phyloP scores from a whole-genome alignment of 2,888 invertebrate genomes.

The Orthosia gothica region DNA sequence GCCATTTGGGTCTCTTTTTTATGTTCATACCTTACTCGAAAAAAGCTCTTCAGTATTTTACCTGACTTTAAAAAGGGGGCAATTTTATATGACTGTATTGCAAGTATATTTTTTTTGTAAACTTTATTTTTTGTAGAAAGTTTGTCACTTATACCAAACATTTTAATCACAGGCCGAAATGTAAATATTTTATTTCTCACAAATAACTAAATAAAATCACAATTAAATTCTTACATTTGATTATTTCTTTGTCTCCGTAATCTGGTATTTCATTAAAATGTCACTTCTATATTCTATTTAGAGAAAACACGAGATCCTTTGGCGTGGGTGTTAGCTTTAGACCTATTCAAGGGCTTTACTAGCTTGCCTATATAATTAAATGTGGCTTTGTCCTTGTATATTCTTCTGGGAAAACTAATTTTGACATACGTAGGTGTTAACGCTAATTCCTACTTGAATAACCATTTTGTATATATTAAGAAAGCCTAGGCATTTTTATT shows the following conservation, averaged over 20 bases:
- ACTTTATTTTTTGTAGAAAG: too few species aligned
- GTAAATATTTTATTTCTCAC: constrained; percentile 27
- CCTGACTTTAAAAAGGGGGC: too few species aligned
- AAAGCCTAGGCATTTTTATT: neutral
- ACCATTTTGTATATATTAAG: neutral
- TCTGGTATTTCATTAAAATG: constrained; percentile 24
- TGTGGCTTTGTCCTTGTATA: neutral
- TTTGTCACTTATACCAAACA: constrained; percentile 22
- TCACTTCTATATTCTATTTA: neutral
- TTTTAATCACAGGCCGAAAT: constrained; percentile 17
- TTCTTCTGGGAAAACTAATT: neutral
- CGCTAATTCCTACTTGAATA: neutral
- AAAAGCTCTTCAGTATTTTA: too few species aligned
- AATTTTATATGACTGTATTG: too few species aligned
- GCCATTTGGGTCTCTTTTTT: too few species aligned
- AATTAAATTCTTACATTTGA: constrained; percentile 21
- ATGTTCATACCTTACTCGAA: too few species aligned
- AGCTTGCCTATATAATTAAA: neutral
- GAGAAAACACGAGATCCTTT: neutral
- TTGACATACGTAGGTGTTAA: neutral
- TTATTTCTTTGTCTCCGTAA: constrained; percentile 18
- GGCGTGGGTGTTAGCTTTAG: neutral
- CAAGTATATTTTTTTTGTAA: too few species aligned
- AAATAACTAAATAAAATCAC: constrained; percentile 25
- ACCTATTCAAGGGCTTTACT: neutral